Conservation (phyloP, 2,797 vertebrate genomes). For the Acrocephalus scirpaceus region DNA sequence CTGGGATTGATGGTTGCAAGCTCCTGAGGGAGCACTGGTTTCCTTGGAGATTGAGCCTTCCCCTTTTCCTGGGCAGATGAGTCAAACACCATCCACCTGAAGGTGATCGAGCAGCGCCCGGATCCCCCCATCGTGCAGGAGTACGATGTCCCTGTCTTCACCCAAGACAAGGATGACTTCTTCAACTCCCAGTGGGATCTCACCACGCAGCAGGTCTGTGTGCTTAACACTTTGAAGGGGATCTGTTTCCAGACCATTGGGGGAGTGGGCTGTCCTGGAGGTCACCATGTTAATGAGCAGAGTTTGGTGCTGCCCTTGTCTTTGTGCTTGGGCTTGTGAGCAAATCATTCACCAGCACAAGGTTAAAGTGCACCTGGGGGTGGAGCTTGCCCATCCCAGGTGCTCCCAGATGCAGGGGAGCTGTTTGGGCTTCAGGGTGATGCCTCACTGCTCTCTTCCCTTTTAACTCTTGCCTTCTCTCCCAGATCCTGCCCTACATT, state of each 20-base stretch:
- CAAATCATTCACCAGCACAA: fast-evolving
- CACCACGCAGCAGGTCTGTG: constrained; percentile 92
- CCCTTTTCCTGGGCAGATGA: constrained; percentile 80
- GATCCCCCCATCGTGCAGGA: constrained; percentile 95
- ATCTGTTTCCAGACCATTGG: neutral
- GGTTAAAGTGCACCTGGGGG: neutral
- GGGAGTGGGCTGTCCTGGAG: neutral
- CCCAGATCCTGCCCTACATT: constrained; percentile 93
- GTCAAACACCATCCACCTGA: constrained; percentile 96
- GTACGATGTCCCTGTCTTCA: constrained; percentile 96
- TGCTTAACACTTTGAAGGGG: neutral
- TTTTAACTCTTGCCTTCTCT: neutral
- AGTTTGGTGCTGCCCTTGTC: neutral
- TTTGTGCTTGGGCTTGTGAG: neutral
- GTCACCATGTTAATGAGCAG: fast-evolving
- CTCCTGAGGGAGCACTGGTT: neutral
- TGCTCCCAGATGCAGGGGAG: neutral
- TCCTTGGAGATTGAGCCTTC: neutral
- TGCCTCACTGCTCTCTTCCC: neutral
- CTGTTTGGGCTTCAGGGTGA: neutral
- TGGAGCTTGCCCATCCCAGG: fast-evolving
- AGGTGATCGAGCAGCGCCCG: constrained; percentile 91
- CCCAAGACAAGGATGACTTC: constrained; percentile 93
- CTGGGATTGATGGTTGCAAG: fast-evolving
- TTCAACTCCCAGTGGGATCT: constrained; percentile 97